Base-by-base conservation (phyloP, 2,113 vertebrate species). In the Nothobranchius furzeri region DNA sequence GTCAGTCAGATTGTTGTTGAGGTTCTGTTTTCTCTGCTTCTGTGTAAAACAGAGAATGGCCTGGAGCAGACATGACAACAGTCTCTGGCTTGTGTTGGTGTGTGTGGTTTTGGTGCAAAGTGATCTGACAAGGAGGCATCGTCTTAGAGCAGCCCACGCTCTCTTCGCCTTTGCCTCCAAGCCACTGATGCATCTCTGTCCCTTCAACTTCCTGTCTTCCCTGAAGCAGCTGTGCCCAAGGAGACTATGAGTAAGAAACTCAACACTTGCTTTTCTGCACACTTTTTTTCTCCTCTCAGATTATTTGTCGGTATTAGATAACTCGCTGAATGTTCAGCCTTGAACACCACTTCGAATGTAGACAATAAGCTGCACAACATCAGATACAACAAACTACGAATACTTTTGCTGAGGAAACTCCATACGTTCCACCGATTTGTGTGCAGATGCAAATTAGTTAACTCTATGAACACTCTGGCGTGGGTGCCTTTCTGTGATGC, bases 71-170 rank as follows among this genome's bases (percentile, higher is more conserved):
- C 53, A 6, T 54, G 17, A 84, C 57, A 73, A 82, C 50, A 58
- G 64, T 46, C 24, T 76, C 54, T 70, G 61, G 78, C 79, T 65
- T 78, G 65, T 57, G 54, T 69, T 49, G 75, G 68, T 76, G 58
- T 15, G 58, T 14, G 55, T 14, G 13, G 60, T 74, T 73, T 59
- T 60, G 74, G 61, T 35, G 59, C 61, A 49, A 70, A 73, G 60
- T 50, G 62, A 74, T 74, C 64, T 60, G 63, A 84, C 69, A 55
- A 64, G 63, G 35, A 83, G 78, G 82, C 87, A 88, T 87, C 81
- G 72, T 91, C 85, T 90, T 87, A 81, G 52, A 76, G 81, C 76
- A 79, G 79, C 81, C 85, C 70, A 82, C 69, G 12, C 74, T 66
- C 62, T 57, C 57, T 37, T 58, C 69, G 64, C 50, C 25, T 7